Evolutionary conservation across 2,888 invertebrate genomes (phyloP), one percentile per base, ranked within the genome.

Genomic region (Alsophila aescularia): DNA sequence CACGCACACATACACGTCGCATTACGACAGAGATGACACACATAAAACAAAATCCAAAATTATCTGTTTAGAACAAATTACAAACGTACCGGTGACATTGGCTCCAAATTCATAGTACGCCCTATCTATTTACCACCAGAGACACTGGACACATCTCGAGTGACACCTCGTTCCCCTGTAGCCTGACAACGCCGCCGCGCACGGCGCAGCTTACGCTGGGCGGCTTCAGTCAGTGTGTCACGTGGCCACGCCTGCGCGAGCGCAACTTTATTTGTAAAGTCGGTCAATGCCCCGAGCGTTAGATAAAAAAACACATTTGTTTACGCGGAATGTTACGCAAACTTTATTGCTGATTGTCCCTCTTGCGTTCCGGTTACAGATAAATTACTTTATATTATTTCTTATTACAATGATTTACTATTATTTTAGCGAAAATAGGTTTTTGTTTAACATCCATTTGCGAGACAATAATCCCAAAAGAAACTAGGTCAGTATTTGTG

Each of bases 221-320:
- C 69, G 62, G 1, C 0, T 32, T 48, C 56, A 62, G 74, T 83
- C 75, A 86, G 73, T 88, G 78, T 87, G 90, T 90, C 90, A 90
- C 90, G 90, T 90, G 90, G 89, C 71, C 83, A 76, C n/a, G 49
- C 49, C 53, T 27, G 73, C 87, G 86, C 86, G 76, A 83, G 87
- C 87, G 89, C 89, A 87, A 82, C 81, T 72, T 78, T 85, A 85
- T 88, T 87, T 80, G 89, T 90, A 85, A 90, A 86, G 77, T 87
- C 90, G 90, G 90, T 90, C 90, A 90, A 90, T 90, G 90, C 90
- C 87, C 90, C 85, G 85, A 71, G 83, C 83, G 85, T 87, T 90
- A 88, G 90, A 89, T 90, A 86, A 90, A 90, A 85, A 86, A 88
- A 83, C 70, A 86, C 73, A 83, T 83, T 85, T 90, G 87, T 87